Conservation (phyloP, 2,888 invertebrate species). For the Dryococelus australis region DNA sequence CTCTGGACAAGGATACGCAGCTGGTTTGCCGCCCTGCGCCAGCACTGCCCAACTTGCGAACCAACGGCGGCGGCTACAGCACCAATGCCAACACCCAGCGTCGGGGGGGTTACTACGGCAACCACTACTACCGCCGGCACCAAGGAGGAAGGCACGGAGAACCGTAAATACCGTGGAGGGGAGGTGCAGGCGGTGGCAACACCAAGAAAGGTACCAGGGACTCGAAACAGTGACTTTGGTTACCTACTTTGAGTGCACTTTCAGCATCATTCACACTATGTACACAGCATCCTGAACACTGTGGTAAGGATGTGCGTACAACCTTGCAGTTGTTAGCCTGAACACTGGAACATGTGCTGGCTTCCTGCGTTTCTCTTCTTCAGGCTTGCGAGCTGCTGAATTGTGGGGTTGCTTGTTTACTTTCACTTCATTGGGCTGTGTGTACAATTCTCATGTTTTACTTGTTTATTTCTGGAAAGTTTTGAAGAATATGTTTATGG, state of each 20-base stretch:
- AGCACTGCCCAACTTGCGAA: conserved; percentile 46
- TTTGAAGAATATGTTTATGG: neutral
- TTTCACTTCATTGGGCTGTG: neutral
- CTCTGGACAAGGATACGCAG: conserved; percentile 42
- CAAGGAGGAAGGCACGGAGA: conserved; percentile 47
- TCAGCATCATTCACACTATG: neutral
- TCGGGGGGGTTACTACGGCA: conserved; percentile 43
- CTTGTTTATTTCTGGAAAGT: neutral
- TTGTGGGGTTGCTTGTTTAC: neutral
- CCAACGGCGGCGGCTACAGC: conserved; percentile 36
- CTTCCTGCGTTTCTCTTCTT: neutral
- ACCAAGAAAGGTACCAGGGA: neutral
- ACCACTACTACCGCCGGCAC: conserved; percentile 50
- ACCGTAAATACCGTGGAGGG: conserved; percentile 46
- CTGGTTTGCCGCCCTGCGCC: conserved; percentile 49
- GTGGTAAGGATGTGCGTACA: neutral
- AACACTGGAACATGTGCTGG: neutral
- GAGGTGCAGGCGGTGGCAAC: conserved; percentile 36
- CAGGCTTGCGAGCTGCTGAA: neutral
- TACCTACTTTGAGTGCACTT: neutral
- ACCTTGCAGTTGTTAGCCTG: neutral
- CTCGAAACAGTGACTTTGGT: neutral
- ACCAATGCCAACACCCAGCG: conserved; percentile 39
- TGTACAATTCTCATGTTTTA: neutral
- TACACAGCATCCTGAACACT: neutral